Percentiles rank a stretch among this genome's conserved stretches.
These are phyloP conservation scores for Manis pentadactyla DNA, from an alignment of 2,797 vertebrate species.

Conservation along the genomic window DNA sequence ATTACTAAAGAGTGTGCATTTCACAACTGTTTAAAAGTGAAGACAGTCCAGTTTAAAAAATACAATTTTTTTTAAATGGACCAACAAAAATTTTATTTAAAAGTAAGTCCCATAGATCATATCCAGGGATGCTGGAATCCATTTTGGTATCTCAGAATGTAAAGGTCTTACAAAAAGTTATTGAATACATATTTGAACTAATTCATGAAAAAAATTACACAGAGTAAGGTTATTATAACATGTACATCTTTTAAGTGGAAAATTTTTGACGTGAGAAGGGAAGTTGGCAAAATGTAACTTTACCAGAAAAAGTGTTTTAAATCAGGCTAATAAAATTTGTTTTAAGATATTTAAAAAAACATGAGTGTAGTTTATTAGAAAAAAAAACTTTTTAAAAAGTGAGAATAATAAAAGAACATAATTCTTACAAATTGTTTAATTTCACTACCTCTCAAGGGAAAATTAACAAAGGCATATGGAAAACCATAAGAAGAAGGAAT, in stretches of 20 bases:
- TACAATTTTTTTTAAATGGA: not conserved
- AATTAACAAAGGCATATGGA: not conserved
- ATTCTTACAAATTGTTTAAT: not conserved
- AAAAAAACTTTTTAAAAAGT: not conserved
- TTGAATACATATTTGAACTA: not conserved
- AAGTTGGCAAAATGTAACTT: not conserved
- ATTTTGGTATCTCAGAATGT: not conserved
- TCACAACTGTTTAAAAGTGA: not conserved
- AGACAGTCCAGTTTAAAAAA: not conserved
- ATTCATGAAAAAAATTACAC: not conserved
- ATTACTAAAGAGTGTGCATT: not conserved
- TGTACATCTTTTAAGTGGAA: not conserved
- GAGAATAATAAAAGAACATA: not conserved
- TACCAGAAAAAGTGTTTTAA: not conserved
- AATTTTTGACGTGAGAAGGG: conserved; percentile 9
- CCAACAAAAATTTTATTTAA: not conserved
- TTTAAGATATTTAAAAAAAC: not conserved
- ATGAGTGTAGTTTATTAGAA: not conserved
- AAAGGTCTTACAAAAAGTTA: not conserved
- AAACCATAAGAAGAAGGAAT: not conserved
- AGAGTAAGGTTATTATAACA: not conserved
- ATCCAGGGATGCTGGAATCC: not conserved
- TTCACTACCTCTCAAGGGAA: not conserved
- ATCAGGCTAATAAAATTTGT: not conserved
- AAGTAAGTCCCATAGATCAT: not conserved